Base-by-base conservation (phyloP, 92 coral and sea anemone species). In the Palythoa grandiflora region DNA sequence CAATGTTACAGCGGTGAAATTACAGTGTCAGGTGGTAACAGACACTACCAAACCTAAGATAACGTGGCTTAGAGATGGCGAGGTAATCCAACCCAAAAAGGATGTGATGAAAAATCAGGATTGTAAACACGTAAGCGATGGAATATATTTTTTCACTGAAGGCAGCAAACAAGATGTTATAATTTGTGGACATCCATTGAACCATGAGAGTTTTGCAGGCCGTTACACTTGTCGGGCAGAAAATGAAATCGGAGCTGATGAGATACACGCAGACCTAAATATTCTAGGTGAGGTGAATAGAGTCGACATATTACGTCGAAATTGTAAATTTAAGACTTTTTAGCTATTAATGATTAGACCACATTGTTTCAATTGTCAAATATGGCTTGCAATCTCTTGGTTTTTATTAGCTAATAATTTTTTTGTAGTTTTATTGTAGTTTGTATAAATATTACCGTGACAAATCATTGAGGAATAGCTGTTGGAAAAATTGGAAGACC, bases 181-280 rank as follows among this genome's bases (percentile, higher is more conserved):
- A 15, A 80, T 80, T 21, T 80, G 85, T 40, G 85, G 85, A 47
- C 21, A 65, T 38, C 85, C 85, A 10, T 19, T 40, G n/a, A 80
- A 28, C 12, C 63, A 80, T 12, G 85, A 80, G 20, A 38, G 28
- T 14, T 80, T 80, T 51, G 39, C 85, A 2, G 85, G 74, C 54
- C 85, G 85, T 11, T 80, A 80, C 19, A 80, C 85, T 3, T 80
- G 85, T 21, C 40, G 73, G 38, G 85, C 74, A n/a, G 85, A 63
- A 5, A 80, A 80, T 12, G 74, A 80, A 63, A 44, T 15, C 9
- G 85, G 85, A 80, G 6, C 3, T 8, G 85, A 61, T 40, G 74
- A 80, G 73, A 80, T 39, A 61, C 57, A 80, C 20, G 38, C 75
- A 9, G 40, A 57, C 11, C 55, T 80, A 9, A 63, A n/a, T 14